Percentiles rank a stretch among this genome's conserved stretches.
phyloP scores from a whole-genome alignment of 2,113 vertebrate genomes.

The Potamarius usumacintae region DNA sequence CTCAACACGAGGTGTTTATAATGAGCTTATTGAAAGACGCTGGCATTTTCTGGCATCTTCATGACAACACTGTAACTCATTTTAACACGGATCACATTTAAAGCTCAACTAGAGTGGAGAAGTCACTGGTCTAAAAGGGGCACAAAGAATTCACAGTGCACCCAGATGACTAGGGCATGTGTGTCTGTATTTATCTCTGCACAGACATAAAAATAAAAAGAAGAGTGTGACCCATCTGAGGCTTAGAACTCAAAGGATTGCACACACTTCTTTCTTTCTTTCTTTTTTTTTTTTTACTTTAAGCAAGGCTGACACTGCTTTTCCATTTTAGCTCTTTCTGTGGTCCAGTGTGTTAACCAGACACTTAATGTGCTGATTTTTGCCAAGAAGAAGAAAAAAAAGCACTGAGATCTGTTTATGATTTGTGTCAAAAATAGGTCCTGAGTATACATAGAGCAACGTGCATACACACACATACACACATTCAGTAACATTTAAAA shows the following conservation, averaged over 20 bases:
- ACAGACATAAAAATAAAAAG: conserved; percentile 19
- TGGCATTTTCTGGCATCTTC: background rate
- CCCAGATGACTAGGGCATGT: conserved; percentile 48
- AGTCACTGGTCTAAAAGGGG: conserved; percentile 50
- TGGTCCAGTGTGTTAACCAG: conserved; percentile 41
- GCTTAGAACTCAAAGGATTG: background rate
- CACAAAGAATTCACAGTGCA: conserved; percentile 48
- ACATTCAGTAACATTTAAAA: background rate
- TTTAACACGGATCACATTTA: conserved; percentile 36
- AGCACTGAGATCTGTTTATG: conserved; percentile 26
- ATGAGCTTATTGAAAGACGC: conserved; percentile 18
- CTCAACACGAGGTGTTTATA: conserved; percentile 38
- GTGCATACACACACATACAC: background rate
- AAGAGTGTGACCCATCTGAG: conserved; percentile 2
- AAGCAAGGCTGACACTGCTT: conserved; percentile 24
- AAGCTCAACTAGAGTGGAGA: conserved; percentile 13
- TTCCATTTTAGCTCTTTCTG: conserved; percentile 35
- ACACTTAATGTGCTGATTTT: conserved; percentile 34
- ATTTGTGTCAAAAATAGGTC: conserved; percentile 32
- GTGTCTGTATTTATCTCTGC: conserved; percentile 45
- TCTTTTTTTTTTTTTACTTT: conserved; percentile 17
- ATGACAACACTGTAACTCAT: conserved; percentile 33
- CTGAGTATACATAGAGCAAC: background rate
- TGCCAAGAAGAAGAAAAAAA: conserved; percentile 12
- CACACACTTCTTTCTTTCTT: background rate